Conservation (phyloP, 2,113 vertebrate species). For the Oxygymnocypris stewartii region DNA sequence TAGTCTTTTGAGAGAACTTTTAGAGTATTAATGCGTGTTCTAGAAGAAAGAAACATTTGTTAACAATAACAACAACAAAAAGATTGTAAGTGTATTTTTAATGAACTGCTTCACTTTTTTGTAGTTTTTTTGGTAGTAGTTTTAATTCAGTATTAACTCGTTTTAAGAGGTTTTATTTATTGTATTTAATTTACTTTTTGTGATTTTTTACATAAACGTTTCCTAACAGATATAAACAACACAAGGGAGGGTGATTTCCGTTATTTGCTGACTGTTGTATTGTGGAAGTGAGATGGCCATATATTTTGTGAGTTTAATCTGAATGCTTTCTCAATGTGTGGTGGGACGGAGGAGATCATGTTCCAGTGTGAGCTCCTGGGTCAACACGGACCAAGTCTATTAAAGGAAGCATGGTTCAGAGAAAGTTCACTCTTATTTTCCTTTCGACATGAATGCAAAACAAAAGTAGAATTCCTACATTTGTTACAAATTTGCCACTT, state of each 20-base stretch:
- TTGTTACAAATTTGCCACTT: constrained; percentile 84
- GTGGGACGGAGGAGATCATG: constrained; percentile 90
- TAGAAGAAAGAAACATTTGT: neutral
- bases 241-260: constrained; percentile 83
- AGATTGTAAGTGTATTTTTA: too few relatives aligned
- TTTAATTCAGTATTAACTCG: neutral
- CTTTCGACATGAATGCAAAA: constrained; percentile 91
- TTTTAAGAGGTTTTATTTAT: neutral
- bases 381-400: constrained; percentile 91
- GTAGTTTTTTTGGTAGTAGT: neutral
- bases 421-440: constrained; percentile 99
- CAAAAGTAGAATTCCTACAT: constrained; percentile 82
- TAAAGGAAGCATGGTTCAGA: constrained; percentile 97
- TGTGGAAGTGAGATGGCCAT: constrained; percentile 87
- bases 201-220: constrained; percentile 40
- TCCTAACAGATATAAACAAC: constrained; percentile 78
- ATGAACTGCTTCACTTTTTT: too few relatives aligned
- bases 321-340: constrained; percentile 94
- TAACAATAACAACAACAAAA: too few relatives aligned
- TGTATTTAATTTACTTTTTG: neutral
- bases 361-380: constrained; percentile 89
- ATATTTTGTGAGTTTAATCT: constrained; percentile 91
- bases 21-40: neutral
- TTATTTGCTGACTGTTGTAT: constrained; percentile 84
- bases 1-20: neutral